A percentile compares a stretch with the other conserved stretches of the same genome.
Evolutionary conservation across 2,888 invertebrate genomes (phyloP).

Genomic region (Drosophila flavopinicola): DNA sequence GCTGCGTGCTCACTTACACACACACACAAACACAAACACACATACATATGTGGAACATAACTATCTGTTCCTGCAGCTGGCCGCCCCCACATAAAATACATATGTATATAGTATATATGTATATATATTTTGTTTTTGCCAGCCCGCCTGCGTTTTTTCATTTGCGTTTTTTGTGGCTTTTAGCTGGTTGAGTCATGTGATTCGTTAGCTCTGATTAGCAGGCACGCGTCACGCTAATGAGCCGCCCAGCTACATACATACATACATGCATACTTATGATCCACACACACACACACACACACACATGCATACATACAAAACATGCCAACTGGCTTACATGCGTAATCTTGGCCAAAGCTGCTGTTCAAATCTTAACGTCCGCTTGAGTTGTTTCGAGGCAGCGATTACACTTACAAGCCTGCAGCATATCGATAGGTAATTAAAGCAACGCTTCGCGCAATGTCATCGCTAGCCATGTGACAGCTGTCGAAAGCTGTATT

Average conservation of each 20-base stretch:
- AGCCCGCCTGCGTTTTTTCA: slow-evolving; percentile 25
- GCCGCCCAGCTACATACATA: slow-evolving; percentile 20
- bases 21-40: not conserved
- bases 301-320: not conserved
- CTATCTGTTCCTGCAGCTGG: slow-evolving; percentile 30
- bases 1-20: slow-evolving; percentile 7
- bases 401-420: slow-evolving; percentile 35
- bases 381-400: slow-evolving; percentile 11
- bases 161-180: slow-evolving; percentile 38
- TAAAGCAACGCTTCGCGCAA: slow-evolving; percentile 14
- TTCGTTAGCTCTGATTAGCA: slow-evolving; percentile 66
- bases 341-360: slow-evolving; percentile 5
- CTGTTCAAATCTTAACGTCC: slow-evolving; percentile 8
- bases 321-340: slow-evolving; percentile 6
- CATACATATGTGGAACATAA: slow-evolving; percentile 2
- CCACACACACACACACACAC: slow-evolving; percentile 1
- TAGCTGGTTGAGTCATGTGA: slow-evolving; percentile 63
- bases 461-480: slow-evolving; percentile 43
- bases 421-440: slow-evolving; percentile 41
- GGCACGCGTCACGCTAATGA: slow-evolving; percentile 75
- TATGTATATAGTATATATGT: not conserved
- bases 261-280: slow-evolving; percentile 17
- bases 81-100: slow-evolving; percentile 28
- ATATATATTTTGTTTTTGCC: slow-evolving; percentile 1
- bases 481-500: slow-evolving; percentile 44